Evolutionary conservation across 2,888 invertebrate species (phyloP).

Genomic region (Protodeltote pygarga): DNA sequence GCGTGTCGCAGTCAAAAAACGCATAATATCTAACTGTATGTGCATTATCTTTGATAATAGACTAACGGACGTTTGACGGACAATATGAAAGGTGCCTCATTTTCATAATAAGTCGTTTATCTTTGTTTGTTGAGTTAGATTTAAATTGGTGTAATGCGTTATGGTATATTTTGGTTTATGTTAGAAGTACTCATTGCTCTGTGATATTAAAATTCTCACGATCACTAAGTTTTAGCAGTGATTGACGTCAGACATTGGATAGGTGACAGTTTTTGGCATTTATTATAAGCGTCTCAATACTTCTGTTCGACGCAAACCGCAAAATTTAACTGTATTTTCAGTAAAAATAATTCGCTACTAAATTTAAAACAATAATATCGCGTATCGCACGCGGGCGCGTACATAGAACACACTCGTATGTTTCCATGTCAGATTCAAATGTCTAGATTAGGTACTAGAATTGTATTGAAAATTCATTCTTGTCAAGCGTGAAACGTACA

Average conservation of each 20-base stretch:
- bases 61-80: constrained; percentile 31
- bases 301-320: not conserved
- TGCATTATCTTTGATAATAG: constrained; percentile 40
- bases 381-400: not conserved
- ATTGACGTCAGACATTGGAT: no score
- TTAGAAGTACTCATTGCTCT: no score
- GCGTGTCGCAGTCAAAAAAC: constrained; percentile 48
- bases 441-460: constrained; percentile 46
- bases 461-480: constrained; percentile 41
- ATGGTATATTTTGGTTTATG: constrained; percentile 7
- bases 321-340: no score
- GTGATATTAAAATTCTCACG: no score
- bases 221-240: no score
- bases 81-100: constrained; percentile 27
- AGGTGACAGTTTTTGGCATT: not conserved
- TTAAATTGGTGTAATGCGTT: constrained; percentile 22
- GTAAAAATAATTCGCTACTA: no score
- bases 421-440: constrained; percentile 48
- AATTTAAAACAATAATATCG: constrained; percentile 3
- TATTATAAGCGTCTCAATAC: not conserved
- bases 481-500: constrained; percentile 37
- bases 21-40: constrained; percentile 46
- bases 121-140: constrained; percentile 20
- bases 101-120: constrained; percentile 24
- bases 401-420: constrained; percentile 4